Base-by-base conservation (phyloP, 2,113 vertebrate genomes). In the Megalops atlanticus region DNA sequence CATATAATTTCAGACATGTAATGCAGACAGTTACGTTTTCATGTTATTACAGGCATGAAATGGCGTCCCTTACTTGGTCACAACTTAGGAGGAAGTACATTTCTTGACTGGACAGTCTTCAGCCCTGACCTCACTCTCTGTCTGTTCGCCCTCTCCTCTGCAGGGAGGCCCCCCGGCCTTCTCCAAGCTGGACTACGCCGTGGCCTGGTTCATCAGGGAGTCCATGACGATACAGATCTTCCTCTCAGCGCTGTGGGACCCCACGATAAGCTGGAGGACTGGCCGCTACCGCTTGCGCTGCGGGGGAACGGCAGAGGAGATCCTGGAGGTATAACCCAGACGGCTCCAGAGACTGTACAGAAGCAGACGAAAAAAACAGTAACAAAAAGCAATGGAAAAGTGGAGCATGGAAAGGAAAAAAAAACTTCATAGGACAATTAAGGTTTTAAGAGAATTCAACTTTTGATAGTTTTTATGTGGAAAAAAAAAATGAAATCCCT, bases 221-320 rank as follows among this genome's bases (percentile, higher is more conserved):
- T 98, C 98, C 14, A 98, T 99, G 97, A 96, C 97, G 0, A 96
- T 99, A 86, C 97, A 99, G 91, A 99, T 99, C 88, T 99, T 99
- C 92, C 89, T 99, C 21, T 99, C 98, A 1, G 98, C 98, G 15
- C 92, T 99, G 69, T 99, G 98, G 97, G 98, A 99, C 89, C 97
- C 98, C 7, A 99, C 97, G 0, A 98, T 99, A 91, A 97, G 97
- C 93, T 99, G 98, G 98, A 95, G 98, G 88, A 98, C 97, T 6
- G 97, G 97, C 10, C 97, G 97, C 38, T 99, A 98, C 90, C 93
- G 98, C 8, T 91, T 99, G 82, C 97, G 98, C 86, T 99, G 98
- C 35, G 98, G 98, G 43, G 98, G 98, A 79, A 99, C 97, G 0
- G 98, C 98, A 0, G 98, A 99, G 84, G 98, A 99, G 89, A 97